A percentile compares a stretch with the other conserved stretches of the same genome.
These are phyloP conservation scores for Dendrocincla fuliginosa DNA, from an alignment of 2,797 vertebrate genomes.

Conservation along the genomic window DNA sequence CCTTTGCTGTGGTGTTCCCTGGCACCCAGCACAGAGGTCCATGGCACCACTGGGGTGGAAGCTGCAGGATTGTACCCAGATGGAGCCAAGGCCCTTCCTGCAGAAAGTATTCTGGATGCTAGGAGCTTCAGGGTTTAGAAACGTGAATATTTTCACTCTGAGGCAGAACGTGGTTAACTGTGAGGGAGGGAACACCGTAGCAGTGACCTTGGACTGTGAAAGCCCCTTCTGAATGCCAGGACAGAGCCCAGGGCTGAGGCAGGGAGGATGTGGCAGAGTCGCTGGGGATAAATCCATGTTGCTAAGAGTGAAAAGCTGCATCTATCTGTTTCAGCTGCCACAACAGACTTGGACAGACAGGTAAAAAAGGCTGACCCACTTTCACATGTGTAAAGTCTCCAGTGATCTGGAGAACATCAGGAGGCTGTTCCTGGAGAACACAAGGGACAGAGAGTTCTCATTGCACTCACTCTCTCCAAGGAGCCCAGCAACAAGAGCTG, in stretches of 20 bases:
- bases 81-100: background rate
- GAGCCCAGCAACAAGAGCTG: background rate
- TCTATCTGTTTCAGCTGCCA: background rate
- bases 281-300: fast-evolving
- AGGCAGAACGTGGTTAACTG: background rate
- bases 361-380: background rate
- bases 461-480: background rate
- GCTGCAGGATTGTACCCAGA: background rate
- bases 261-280: background rate
- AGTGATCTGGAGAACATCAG: background rate
- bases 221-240: fast-evolving
- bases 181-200: background rate
- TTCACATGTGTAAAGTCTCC: background rate
- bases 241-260: background rate
- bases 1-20: background rate
- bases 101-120: background rate
- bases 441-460: background rate
- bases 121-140: background rate
- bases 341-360: background rate
- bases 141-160: background rate
- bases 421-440: background rate
- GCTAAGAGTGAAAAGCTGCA: background rate
- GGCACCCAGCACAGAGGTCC: background rate
- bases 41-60: background rate
- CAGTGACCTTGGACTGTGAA: background rate